Conservation (phyloP, 2,113 vertebrate species). For the Dolichallabes microphthalmus region DNA sequence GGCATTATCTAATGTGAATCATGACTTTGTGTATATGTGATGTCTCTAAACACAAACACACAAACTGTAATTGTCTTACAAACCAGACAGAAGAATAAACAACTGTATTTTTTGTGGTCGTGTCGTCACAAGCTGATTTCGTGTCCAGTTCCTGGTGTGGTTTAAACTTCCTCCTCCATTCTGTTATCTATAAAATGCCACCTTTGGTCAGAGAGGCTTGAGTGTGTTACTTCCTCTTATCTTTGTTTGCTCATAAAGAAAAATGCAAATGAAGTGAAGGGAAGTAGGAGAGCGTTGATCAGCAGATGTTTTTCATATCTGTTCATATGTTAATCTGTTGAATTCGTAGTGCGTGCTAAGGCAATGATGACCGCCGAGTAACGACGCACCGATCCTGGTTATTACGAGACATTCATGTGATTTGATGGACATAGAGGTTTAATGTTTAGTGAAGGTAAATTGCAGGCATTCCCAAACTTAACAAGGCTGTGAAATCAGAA, state of each 20-base stretch:
- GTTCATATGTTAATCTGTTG: background rate
- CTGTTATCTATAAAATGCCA: constrained; percentile 23
- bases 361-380: background rate
- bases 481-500: too few species aligned
- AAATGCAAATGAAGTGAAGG: background rate
- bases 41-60: background rate
- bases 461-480: too few species aligned
- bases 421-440: background rate
- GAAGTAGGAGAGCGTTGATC: background rate
- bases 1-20: background rate
- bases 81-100: constrained; percentile 2
- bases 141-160: background rate
- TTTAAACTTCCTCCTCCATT: background rate
- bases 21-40: background rate
- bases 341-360: background rate
- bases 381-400: background rate
- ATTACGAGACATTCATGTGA: background rate
- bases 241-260: constrained; percentile 33
- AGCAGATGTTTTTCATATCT: background rate
- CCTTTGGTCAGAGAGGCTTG: constrained; percentile 30
- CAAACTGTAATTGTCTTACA: background rate
- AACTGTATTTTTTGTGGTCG: background rate
- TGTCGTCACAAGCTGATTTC: background rate
- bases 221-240: constrained; percentile 37
- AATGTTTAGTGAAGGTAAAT: too few species aligned